Base-by-base conservation (phyloP, 2,797 vertebrate species). In the Anniella stebbinsi region DNA sequence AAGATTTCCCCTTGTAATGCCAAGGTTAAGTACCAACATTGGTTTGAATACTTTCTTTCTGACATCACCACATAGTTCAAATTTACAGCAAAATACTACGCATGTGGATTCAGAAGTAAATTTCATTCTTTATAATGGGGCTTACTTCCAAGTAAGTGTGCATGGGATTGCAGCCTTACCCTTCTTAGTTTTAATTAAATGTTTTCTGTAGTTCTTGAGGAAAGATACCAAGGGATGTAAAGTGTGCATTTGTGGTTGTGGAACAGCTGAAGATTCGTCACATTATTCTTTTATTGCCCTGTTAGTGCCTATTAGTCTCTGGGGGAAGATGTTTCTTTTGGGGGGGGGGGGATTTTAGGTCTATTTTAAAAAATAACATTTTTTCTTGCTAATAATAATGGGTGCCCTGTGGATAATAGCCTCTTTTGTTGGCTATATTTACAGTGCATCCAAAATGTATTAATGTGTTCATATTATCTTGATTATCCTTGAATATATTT, bases 381-480 rank as follows among this genome's bases (percentile, higher is more conserved):
- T 87, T 87, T 80, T 36, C 48, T 87, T 36, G 33, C 41, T 87
- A 70, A 80, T 85, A 72, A 51, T 51, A 80, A 80, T 80, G 33
- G 13, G 80, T 38, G 70, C 13, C 51, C 48, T 87, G 51, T 66
- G 21, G 15, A 63, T 82, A 70, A 88, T 30, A 4, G 18, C 67
- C 9, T 72, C 51, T 82, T 81, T 73, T 66, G n/a, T 33, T 60
- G 8, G 6, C 11, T 45, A 28, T 88, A 12, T 54, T 77, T 66
- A 87, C 25, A 87, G 17, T 11, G n/a, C 51, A 60, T 75, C 41
- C 54, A 38, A 75, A 28, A 63, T 15, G 3, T 76, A 76, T 67
- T 89, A 83, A 66, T 28, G 23, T 69, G 28, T 8, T 86, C 18
- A 63, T 69, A 17, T n/a, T 45, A 66, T 51, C 60, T 57, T n/a